These are phyloP conservation scores for Acanthaster planci DNA, from an alignment of 35 echinoderm and acorn worm genomes.

Conservation along the genomic window DNA sequence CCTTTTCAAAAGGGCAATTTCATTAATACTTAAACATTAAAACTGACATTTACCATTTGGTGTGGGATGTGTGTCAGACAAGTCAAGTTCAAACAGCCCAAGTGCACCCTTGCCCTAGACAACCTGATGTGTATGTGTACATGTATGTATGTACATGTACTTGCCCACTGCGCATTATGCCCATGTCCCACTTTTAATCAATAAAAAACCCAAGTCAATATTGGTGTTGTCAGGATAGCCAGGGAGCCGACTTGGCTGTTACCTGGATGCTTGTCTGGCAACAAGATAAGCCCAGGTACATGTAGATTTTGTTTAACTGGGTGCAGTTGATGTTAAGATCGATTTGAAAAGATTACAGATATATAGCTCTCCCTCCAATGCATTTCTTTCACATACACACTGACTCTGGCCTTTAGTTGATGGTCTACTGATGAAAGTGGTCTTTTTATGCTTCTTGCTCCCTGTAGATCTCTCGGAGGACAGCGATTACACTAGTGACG, in stretches of 20 bases:
- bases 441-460: background rate
- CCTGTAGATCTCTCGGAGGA: slow-evolving; percentile 84
- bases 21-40: too few relatives aligned
- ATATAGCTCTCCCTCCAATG: background rate
- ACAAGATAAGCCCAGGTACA: background rate
- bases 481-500: slow-evolving; percentile 98
- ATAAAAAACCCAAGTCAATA: slow-evolving; percentile 7
- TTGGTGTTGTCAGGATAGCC: background rate
- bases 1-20: too few relatives aligned
- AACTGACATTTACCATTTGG: too few relatives aligned
- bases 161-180: too few relatives aligned
- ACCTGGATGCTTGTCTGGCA: background rate
- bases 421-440: background rate
- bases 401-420: background rate
- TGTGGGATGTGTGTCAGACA: too few relatives aligned
- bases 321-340: background rate
- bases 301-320: background rate
- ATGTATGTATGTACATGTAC: too few relatives aligned
- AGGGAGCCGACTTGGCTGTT: background rate
- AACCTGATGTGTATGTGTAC: too few relatives aligned
- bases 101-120: too few relatives aligned
- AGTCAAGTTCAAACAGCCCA: too few relatives aligned
- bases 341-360: background rate
- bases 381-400: background rate
- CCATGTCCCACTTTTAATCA: background rate